A percentile compares a stretch with the other conserved stretches of the same genome.
Evolutionary conservation across 2,113 vertebrate species (phyloP).

Genomic region (Hydrolagus affinis): DNA sequence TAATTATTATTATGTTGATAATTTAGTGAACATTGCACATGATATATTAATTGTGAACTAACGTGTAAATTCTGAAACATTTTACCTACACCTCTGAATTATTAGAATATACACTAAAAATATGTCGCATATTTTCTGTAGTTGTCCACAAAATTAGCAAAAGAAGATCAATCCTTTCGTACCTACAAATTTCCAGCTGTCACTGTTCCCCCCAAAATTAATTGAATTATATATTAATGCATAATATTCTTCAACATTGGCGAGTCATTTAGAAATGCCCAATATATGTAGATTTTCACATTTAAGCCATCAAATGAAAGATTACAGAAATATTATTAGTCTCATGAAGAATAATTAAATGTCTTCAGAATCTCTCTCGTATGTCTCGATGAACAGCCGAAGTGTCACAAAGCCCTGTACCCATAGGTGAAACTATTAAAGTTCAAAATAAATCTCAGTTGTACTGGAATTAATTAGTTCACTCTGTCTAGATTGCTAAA

Average conservation of each 20-base stretch:
- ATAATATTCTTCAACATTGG: neutral
- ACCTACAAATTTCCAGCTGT: conserved; percentile 7
- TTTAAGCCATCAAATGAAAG: conserved; percentile 28
- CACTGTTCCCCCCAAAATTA: neutral
- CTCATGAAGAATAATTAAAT: conserved; percentile 26
- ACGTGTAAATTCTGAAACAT: conserved; percentile 7
- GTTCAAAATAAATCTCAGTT: conserved; percentile 23
- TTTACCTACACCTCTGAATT: conserved; percentile 7
- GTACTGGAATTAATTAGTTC: conserved; percentile 25
- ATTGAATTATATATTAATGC: conserved; percentile 25
- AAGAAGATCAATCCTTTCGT: neutral
- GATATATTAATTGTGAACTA: conserved; percentile 14
- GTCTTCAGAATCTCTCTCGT: conserved; percentile 18
- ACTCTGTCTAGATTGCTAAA: neutral
- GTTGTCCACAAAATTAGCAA: neutral
- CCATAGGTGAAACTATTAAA: conserved; percentile 22
- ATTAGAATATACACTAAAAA: neutral
- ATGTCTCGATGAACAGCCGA: neutral
- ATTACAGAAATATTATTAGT: conserved; percentile 28
- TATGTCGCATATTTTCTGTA: neutral
- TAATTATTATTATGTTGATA: conserved; percentile 1
- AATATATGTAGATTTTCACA: conserved; percentile 32
- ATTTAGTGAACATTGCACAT: neutral
- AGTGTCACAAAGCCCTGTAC: neutral
- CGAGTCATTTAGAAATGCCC: neutral